A percentile compares a stretch with the other conserved stretches of the same genome.
Conservation (phyloP, 2,888 invertebrate species). For the Yponomeuta evonymella region DNA sequence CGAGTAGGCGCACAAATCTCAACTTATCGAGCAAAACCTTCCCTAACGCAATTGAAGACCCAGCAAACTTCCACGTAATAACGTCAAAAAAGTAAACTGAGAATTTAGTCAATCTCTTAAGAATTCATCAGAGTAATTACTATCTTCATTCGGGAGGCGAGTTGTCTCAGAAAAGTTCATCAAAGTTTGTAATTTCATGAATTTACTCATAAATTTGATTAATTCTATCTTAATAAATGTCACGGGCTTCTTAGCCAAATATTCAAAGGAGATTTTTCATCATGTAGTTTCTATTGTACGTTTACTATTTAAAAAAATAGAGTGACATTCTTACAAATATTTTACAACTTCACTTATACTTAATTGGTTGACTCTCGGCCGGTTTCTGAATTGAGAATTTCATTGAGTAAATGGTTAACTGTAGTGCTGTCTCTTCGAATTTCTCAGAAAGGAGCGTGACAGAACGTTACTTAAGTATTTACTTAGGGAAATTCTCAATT, state of each 20-base stretch:
- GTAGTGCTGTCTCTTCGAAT: too few species aligned
- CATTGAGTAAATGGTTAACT: too few species aligned
- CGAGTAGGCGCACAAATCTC: constrained; percentile 40
- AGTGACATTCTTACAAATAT: too few species aligned
- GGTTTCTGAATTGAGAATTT: too few species aligned
- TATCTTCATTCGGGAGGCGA: neutral
- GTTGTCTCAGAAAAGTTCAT: constrained; percentile 1
- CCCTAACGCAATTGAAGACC: neutral
- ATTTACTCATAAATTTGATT: constrained; percentile 4
- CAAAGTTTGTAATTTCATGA: constrained; percentile 7
- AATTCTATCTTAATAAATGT: constrained; percentile 2
- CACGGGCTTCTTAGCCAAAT: neutral
- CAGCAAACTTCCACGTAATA: neutral
- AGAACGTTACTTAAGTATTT: too few species aligned
- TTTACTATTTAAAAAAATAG: too few species aligned
- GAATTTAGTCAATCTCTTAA: neutral
- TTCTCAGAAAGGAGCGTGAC: too few species aligned
- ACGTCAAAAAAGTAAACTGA: neutral
- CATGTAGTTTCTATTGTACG: neutral
- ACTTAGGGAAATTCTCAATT: too few species aligned
- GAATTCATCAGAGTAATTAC: constrained; percentile 1
- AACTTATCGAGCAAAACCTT: constrained; percentile 20
- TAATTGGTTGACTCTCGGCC: too few species aligned
- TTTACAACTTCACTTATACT: too few species aligned
- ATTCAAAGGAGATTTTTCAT: neutral